These are phyloP conservation scores for Chaunax sp. DNA, from an alignment of 2,797 vertebrate species.

Conservation along the genomic window DNA sequence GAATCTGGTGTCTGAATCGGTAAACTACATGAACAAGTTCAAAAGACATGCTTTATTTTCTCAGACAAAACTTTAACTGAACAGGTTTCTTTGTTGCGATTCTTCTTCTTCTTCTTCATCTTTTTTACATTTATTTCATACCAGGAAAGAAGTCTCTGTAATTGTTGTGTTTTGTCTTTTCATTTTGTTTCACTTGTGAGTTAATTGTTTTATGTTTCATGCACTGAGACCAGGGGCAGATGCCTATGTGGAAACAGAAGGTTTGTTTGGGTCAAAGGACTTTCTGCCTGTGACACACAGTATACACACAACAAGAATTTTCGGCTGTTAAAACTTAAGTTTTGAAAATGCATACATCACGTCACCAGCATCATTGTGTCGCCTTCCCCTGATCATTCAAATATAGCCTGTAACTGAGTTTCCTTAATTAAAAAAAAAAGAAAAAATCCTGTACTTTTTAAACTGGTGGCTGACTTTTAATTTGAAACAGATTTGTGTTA, in stretches of 20 bases:
- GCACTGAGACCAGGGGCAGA: slow-evolving; percentile 76
- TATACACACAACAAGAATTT: slow-evolving; percentile 43
- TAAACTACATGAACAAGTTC: slow-evolving; percentile 71
- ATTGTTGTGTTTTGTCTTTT: slow-evolving; percentile 37
- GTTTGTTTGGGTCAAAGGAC: slow-evolving; percentile 55
- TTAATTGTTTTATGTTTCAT: slow-evolving; percentile 66
- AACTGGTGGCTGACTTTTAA: slow-evolving; percentile 45
- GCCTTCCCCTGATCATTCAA: slow-evolving; percentile 57
- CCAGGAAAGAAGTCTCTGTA: slow-evolving; percentile 46
- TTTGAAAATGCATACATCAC: slow-evolving; percentile 48
- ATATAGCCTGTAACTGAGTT: slow-evolving; percentile 73
- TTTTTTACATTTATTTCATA: slow-evolving; percentile 61
- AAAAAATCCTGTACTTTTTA: slow-evolving; percentile 76
- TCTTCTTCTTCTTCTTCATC: slow-evolving; percentile 45
- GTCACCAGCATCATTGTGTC: slow-evolving; percentile 56
- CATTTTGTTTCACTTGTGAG: slow-evolving; percentile 48
- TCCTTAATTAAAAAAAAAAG: slow-evolving; percentile 74
- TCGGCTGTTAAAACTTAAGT: slow-evolving; percentile 44
- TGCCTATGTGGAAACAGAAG: slow-evolving; percentile 64
- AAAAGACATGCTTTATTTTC: slow-evolving; percentile 61
- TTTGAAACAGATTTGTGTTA: too few species aligned
- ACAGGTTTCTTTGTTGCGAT: slow-evolving; percentile 37
- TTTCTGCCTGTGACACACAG: slow-evolving; percentile 61
- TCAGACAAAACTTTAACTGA: slow-evolving; percentile 41
- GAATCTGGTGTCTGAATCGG: slow-evolving; percentile 55